Evolutionary conservation across 2,797 vertebrate genomes (phyloP), one percentile per base, ranked within the genome.

Genomic region (Rhabdophis nuchalis): DNA sequence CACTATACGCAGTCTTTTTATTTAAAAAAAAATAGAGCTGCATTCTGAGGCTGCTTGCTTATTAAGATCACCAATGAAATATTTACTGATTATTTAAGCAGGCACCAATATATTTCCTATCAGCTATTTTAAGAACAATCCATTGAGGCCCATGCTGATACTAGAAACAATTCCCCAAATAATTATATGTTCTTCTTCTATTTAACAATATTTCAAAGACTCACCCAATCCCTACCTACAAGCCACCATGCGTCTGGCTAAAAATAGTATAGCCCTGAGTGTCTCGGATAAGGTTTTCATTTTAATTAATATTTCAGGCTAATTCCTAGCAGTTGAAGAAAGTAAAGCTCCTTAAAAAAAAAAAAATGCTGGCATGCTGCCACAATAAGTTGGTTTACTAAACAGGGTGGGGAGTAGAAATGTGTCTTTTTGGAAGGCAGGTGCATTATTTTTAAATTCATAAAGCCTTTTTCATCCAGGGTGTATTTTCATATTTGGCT

Each of bases 241-340:
- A 97, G 94, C 89, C 89, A 27, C 77, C 91, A 82, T 89, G 93
- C 93, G 25, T 0, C 88, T 95, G 86, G 94, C 93, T 95, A 64
- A 94, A 96, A 96, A 96, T 90, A 97, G 96, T 92, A 94, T 94
- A 94, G 92, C 93, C 95, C 93, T 95, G 93, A 95, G 94, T 1
- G 32, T 93, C 95, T 92, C 88, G 92, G 96, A 89, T 94, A 93
- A 86, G 87, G 93, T 93, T 96, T 97, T 97, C 93, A 93, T 96
- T 98, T 97, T 96, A 97, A 97, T 96, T 97, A 97, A 94, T 96
- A 96, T 97, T 96, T 96, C 91, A 96, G 97, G 96, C 97, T 95
- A 93, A 93, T 96, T 96, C 90, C 94, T 95, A 96, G 94, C 95
- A 96, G 94, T 96, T 97, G 97, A 95, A 94, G 90, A 96, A 96